phyloP scores from a whole-genome alignment of 2,888 invertebrate genomes.

The Onchidella celtica region DNA sequence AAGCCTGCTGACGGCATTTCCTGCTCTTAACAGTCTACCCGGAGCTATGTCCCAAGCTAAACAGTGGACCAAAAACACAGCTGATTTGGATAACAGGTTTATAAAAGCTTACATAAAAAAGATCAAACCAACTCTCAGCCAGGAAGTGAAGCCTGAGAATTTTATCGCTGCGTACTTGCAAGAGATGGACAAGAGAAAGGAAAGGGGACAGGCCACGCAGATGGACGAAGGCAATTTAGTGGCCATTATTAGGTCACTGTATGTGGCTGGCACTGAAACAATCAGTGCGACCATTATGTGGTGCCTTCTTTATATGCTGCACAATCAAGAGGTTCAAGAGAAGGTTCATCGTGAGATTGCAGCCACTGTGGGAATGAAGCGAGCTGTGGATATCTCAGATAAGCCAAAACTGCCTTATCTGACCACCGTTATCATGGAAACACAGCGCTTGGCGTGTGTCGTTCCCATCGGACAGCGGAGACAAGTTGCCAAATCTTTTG shows the following conservation, averaged over 20 bases:
- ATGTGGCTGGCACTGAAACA: conserved; percentile 82
- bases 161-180: conserved; percentile 59
- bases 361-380: conserved; percentile 73
- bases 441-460: conserved; percentile 62
- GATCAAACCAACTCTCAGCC: conserved; percentile 40
- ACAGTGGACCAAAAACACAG: conserved; percentile 5
- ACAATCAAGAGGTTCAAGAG: conserved; percentile 84
- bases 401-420: conserved; percentile 58
- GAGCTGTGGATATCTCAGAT: conserved; percentile 57
- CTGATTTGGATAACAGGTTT: conserved; percentile 34
- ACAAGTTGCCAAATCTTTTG: conserved; percentile 57
- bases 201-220: neutral
- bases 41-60: conserved; percentile 55
- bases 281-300: conserved; percentile 93
- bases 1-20: neutral
- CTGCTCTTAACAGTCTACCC: conserved; percentile 53
- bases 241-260: conserved; percentile 32
- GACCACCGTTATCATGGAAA: conserved; percentile 71
- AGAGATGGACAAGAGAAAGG: conserved; percentile 28
- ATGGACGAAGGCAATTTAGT: conserved; percentile 28
- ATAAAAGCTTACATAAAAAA: conserved; percentile 50
- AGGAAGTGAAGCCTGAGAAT: conserved; percentile 51
- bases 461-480: conserved; percentile 58
- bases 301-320: conserved; percentile 89
- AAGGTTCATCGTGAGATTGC: conserved; percentile 58